Evolutionary conservation across 35 echinoderm and acorn worm genomes (phyloP).

Genomic region (Eucidaris tribuloides): DNA sequence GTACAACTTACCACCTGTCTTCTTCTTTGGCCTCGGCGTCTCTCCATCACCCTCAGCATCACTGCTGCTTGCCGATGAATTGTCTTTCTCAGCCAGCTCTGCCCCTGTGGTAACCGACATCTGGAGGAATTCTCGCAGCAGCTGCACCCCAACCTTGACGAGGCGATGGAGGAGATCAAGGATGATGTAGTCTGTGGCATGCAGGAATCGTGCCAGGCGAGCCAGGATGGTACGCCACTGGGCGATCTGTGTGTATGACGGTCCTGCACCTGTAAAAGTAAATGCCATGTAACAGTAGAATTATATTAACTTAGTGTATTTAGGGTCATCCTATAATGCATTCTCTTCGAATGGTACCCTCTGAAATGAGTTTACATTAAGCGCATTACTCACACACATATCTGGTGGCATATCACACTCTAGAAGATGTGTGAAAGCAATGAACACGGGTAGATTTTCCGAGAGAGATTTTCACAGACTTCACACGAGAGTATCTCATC

Average conservation of each 20-base stretch:
- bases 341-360: no score
- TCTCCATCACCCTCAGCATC: constrained; percentile 45
- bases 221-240: constrained; percentile 90
- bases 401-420: no score
- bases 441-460: no score
- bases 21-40: constrained; percentile 19
- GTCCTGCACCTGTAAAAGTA: constrained; percentile 60
- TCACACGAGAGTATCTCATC: no score
- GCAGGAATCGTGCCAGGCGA: constrained; percentile 75
- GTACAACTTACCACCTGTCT: constrained; percentile 20
- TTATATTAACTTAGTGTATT: no score
- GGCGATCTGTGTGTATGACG: constrained; percentile 94
- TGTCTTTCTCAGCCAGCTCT: constrained; percentile 39
- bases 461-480: no score
- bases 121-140: constrained; percentile 59
- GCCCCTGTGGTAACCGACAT: constrained; percentile 57
- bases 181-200: constrained; percentile 94
- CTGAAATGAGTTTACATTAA: no score
- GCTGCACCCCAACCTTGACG: constrained; percentile 77
- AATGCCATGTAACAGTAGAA: no score
- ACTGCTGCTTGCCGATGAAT: constrained; percentile 19
- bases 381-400: no score
- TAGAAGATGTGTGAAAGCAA: no score
- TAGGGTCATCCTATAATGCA: no score
- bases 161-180: constrained; percentile 88